Percentiles rank a stretch among this genome's conserved stretches.
These are phyloP conservation scores for Beris chalybata DNA, from an alignment of 2,888 invertebrate species.

Conservation along the genomic window DNA sequence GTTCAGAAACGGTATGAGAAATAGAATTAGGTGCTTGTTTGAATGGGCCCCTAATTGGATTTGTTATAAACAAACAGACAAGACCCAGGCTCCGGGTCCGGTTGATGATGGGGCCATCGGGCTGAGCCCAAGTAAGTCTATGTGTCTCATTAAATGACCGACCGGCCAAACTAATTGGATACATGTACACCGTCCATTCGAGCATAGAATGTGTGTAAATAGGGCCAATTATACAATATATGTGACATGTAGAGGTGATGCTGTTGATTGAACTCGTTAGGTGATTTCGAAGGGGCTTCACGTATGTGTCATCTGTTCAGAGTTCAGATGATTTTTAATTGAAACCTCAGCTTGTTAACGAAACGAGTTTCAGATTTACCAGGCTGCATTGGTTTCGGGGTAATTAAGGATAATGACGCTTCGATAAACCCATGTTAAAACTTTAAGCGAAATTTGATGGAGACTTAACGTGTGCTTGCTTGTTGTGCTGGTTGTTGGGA, in stretches of 20 bases:
- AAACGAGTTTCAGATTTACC: too few relatives aligned
- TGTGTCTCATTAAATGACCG: constrained; percentile 36
- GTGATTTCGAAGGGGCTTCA: constrained; percentile 1
- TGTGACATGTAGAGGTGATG: constrained; percentile 11
- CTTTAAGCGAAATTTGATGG: too few relatives aligned
- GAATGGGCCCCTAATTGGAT: constrained; percentile 38
- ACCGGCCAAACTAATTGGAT: constrained; percentile 37
- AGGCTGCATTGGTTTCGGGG: too few relatives aligned
- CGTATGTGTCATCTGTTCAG: too few relatives aligned
- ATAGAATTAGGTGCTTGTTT: constrained; percentile 37
- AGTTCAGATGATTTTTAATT: too few relatives aligned
- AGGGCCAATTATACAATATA: constrained; percentile 30
- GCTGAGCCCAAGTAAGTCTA: not conserved
- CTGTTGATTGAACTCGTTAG: constrained; percentile 27
- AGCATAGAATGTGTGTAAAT: constrained; percentile 33
- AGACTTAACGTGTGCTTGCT: too few relatives aligned
- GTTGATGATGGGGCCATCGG: not conserved
- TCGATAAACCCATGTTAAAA: too few relatives aligned
- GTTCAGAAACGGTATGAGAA: constrained; percentile 35
- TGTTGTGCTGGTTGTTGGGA: too few relatives aligned
- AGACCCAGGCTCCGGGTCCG: constrained; percentile 2
- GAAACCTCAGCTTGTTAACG: too few relatives aligned
- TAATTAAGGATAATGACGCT: too few relatives aligned
- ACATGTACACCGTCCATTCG: constrained; percentile 32
- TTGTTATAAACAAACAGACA: constrained; percentile 30